Conservation (phyloP, 2,113 vertebrate genomes). For the Sylvilagus bachmani region DNA sequence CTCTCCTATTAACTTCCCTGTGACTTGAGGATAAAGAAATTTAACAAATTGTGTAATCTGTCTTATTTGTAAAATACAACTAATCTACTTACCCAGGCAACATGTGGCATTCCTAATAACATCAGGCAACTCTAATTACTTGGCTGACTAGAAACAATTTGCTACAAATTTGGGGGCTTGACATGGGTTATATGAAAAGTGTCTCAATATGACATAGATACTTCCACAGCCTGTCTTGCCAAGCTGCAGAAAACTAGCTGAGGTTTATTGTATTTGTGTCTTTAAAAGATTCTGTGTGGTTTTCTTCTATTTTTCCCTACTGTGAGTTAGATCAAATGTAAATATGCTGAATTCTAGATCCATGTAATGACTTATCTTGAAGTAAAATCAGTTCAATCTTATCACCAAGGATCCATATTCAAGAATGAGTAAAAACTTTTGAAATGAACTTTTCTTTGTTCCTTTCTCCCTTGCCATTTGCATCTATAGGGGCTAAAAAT, state of each 20-base stretch:
- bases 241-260: not conserved
- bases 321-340: slow-evolving; percentile 17
- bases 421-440: not conserved
- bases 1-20: slow-evolving; percentile 74
- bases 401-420: not conserved
- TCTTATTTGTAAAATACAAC: slow-evolving; percentile 74
- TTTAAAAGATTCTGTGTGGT: not conserved
- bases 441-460: not conserved
- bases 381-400: slow-evolving; percentile 49
- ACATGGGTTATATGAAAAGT: not conserved
- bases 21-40: slow-evolving; percentile 78
- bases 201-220: not conserved
- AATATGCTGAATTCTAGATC: not conserved
- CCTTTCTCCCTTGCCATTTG: not conserved
- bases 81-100: slow-evolving; percentile 67
- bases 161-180: slow-evolving; percentile 28
- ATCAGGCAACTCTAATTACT: slow-evolving; percentile 72
- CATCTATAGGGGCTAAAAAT: not conserved
- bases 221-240: not conserved
- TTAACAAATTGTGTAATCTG: slow-evolving; percentile 70
- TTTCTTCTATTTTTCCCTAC: not conserved
- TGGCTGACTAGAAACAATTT: slow-evolving; percentile 64
- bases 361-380: not conserved
- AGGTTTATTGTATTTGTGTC: not conserved
- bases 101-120: slow-evolving; percentile 68